These are phyloP conservation scores for Mongoloraphidia duomilia DNA, from an alignment of 2,888 invertebrate species.

Conservation along the genomic window DNA sequence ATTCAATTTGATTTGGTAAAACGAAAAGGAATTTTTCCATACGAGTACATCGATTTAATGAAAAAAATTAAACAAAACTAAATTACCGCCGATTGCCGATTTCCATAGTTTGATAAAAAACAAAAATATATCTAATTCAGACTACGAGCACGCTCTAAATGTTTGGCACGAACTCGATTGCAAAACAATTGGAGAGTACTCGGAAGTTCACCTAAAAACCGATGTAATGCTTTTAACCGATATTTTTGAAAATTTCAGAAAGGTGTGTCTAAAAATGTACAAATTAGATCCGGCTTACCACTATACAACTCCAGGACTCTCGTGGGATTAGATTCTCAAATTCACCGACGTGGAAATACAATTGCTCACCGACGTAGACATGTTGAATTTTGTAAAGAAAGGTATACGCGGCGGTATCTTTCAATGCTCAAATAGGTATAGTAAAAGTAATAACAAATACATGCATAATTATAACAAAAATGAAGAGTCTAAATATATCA, in stretches of 20 bases:
- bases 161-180: slow-evolving; percentile 12
- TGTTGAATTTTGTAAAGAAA: background rate
- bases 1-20: too few species aligned
- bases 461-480: slow-evolving; percentile 16
- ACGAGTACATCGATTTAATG: background rate
- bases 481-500: slow-evolving; percentile 15
- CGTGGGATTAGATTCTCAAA: slow-evolving; percentile 11
- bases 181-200: slow-evolving; percentile 11
- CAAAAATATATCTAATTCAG: slow-evolving; percentile 5
- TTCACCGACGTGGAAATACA: slow-evolving; percentile 7
- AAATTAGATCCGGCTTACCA: slow-evolving; percentile 9
- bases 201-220: slow-evolving; percentile 7
- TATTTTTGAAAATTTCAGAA: slow-evolving; percentile 12
- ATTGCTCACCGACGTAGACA: slow-evolving; percentile 4
- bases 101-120: slow-evolving; percentile 10
- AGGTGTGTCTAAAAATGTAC: slow-evolving; percentile 9
- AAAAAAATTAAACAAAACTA: slow-evolving; percentile 11
- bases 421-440: background rate
- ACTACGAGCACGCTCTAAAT: slow-evolving; percentile 12
- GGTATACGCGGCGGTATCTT: background rate
- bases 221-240: slow-evolving; percentile 12
- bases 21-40: background rate
- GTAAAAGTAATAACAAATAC: too few species aligned
- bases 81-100: slow-evolving; percentile 9
- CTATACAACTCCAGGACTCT: slow-evolving; percentile 9